These are phyloP conservation scores for Rhineura floridana DNA, from an alignment of 2,113 vertebrate genomes.

Conservation along the genomic window DNA sequence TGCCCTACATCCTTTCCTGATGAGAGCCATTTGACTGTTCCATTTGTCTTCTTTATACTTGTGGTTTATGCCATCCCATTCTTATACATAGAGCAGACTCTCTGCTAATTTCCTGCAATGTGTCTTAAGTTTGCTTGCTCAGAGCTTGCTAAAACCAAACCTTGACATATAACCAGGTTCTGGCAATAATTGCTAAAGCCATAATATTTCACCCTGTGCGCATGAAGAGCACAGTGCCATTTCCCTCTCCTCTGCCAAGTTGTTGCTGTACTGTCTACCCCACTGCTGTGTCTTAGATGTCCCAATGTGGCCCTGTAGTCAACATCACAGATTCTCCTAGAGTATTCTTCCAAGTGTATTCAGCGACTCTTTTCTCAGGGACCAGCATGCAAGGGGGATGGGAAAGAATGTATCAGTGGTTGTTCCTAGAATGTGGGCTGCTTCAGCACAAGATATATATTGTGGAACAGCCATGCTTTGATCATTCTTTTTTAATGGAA, in stretches of 20 bases:
- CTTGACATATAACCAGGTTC: background rate
- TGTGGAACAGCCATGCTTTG: background rate
- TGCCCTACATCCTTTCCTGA: background rate
- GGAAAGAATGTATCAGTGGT: background rate
- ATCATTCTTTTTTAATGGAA: background rate
- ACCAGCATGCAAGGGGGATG: background rate
- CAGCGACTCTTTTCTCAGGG: background rate
- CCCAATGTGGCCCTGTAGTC: background rate
- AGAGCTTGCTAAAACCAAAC: background rate
- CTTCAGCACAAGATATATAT: background rate
- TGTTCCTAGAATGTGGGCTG: background rate
- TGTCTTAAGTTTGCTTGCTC: background rate
- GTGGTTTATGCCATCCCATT: background rate
- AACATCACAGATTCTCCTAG: background rate
- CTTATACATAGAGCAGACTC: background rate
- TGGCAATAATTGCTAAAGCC: background rate
- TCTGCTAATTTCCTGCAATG: background rate
- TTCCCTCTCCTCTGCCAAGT: background rate
- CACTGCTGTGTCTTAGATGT: background rate
- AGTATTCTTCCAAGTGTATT: no score
- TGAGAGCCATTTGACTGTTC: background rate
- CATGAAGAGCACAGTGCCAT: no score
- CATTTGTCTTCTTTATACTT: slow-evolving; percentile 9
- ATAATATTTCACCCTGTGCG: no score
- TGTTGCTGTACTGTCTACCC: background rate